A percentile compares a stretch with the other conserved stretches of the same genome.
phyloP scores from a whole-genome alignment of 2,888 invertebrate genomes.

The Thumatha senex region DNA sequence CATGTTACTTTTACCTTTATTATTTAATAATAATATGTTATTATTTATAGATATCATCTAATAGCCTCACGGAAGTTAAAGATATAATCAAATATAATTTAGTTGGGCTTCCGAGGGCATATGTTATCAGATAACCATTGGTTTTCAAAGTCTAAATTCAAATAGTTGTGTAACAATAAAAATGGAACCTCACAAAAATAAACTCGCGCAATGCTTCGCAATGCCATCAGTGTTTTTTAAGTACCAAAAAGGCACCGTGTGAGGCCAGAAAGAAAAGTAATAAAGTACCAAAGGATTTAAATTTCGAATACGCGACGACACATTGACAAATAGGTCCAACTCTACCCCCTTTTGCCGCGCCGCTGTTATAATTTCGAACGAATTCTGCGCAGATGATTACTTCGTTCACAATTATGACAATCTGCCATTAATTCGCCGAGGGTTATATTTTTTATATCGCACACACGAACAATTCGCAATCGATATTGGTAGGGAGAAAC shows the following conservation, averaged over 20 bases:
- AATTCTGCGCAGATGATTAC: slow-evolving; percentile 59
- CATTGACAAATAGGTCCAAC: slow-evolving; percentile 43
- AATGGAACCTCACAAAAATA: too few species aligned
- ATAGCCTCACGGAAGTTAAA: background rate
- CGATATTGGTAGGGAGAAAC: slow-evolving; percentile 41
- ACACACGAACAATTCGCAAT: slow-evolving; percentile 34
- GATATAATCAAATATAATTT: too few species aligned
- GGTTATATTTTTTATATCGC: slow-evolving; percentile 54
- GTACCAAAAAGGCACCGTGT: too few species aligned
- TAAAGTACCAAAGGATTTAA: slow-evolving; percentile 6
- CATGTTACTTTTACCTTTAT: background rate
- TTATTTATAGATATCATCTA: background rate
- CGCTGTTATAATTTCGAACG: slow-evolving; percentile 32
- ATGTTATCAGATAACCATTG: too few species aligned
- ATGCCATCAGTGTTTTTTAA: too few species aligned
- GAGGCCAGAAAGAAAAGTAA: too few species aligned
- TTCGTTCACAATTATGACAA: slow-evolving; percentile 61
- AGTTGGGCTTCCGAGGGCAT: too few species aligned
- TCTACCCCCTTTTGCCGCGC: slow-evolving; percentile 29
- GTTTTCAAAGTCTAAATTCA: too few species aligned
- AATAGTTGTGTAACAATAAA: too few species aligned
- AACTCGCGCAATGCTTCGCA: too few species aligned
- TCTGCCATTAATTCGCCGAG: slow-evolving; percentile 51
- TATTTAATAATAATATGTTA: background rate
- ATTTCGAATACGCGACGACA: slow-evolving; percentile 33